Base-by-base conservation (phyloP, 1,140 invertebrate species). In the Leptopilina boulardi region DNA sequence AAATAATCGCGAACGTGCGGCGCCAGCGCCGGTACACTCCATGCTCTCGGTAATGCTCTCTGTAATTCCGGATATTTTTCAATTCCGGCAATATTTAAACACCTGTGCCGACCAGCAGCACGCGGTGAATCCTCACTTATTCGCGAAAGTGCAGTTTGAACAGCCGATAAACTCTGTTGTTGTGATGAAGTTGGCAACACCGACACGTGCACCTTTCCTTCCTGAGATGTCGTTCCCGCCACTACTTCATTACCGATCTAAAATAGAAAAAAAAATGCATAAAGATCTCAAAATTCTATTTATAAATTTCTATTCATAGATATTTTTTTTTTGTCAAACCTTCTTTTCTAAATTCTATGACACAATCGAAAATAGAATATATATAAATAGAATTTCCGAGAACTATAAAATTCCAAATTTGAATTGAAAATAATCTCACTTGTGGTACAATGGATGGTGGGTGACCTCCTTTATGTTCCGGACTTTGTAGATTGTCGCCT, bases 401-500 rank as follows among this genome's bases (percentile, higher is more conserved):
- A 2, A 19, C 18, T 19, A 18, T 18, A 19, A 19, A 18, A 19
- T 19, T n/a, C n/a, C 15, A n/a, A n/a, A n/a, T n/a, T n/a, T n/a
- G n/a, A n/a, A 15, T 11, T 70, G 15, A 34, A 34, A 70, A 41
- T 71, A 70, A 21, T 26, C 19, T 79, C 85, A 91, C 90, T 85
- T 90, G 89, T 38, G 87, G 84, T 77, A 88, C 74, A 71, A 88
- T 77, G 9, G 83, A 77, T 15, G 88, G 78, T 23, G 80, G 76
- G 70, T 84, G 86, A 13, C 44, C 81, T 8, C 87, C 89, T 82
- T 92, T 93, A 84, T 95, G 94, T 81, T 95, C 94, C 0, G 94
- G 94, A 86, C 94, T 95, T 77, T 94, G 93, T 30, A 94, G 86
- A 81, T 94, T 93, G 77, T 97, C 96, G 73, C 95, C 95, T 87